Percentiles rank a stretch among this genome's conserved stretches.
Evolutionary conservation across 2,888 invertebrate species (phyloP).

Genomic region (Anoplius nigerrimus): DNA sequence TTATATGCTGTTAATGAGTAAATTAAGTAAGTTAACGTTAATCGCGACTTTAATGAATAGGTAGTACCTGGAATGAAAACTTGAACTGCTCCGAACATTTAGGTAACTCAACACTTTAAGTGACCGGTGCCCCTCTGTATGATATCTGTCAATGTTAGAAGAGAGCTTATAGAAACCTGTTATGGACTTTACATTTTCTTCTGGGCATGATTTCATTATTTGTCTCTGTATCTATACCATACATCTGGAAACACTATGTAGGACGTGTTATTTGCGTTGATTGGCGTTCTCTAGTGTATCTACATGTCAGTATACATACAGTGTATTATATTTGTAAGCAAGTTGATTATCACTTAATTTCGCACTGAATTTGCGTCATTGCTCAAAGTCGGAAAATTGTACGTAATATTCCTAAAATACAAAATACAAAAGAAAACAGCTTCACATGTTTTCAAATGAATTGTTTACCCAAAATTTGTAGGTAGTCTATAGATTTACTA

Average conservation of each 20-base stretch:
- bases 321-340: too few relatives aligned
- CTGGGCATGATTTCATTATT: not conserved
- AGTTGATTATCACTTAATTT: too few relatives aligned
- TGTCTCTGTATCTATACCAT: not conserved
- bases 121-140: not conserved
- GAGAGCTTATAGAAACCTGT: not conserved
- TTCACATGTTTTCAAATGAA: too few relatives aligned
- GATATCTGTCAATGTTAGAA: not conserved
- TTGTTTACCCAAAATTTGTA: too few relatives aligned
- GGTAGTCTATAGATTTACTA: too few relatives aligned
- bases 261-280: not conserved
- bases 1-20: slow-evolving; percentile 23
- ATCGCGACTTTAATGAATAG: slow-evolving; percentile 11
- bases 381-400: too few relatives aligned
- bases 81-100: not conserved
- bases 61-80: slow-evolving; percentile 25
- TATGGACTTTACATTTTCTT: not conserved
- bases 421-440: too few relatives aligned
- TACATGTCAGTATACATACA: too few relatives aligned
- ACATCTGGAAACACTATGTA: not conserved
- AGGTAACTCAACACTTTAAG: not conserved
- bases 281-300: too few relatives aligned
- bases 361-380: too few relatives aligned
- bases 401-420: too few relatives aligned
- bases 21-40: not conserved